Conservation (phyloP, 1,140 invertebrate genomes). For the Heliconius himera region DNA sequence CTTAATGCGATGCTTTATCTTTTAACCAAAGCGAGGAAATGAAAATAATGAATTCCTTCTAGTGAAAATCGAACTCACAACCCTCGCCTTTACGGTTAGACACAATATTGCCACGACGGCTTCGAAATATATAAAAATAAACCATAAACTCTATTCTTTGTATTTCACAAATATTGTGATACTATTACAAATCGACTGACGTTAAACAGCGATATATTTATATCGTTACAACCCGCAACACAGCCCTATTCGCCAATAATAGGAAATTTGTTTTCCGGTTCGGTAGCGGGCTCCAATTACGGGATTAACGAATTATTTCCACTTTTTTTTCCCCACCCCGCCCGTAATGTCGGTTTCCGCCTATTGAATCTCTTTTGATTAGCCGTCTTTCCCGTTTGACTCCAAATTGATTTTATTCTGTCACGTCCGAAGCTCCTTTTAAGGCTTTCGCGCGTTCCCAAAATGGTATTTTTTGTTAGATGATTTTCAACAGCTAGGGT, state of each 20-base stretch:
- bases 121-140: no score
- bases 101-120: no score
- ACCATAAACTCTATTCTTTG: no score
- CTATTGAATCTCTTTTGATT: slow-evolving; percentile 80
- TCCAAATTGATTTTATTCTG: slow-evolving; percentile 61
- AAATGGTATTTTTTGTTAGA: not conserved
- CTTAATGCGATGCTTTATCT: no score
- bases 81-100: no score
- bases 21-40: no score
- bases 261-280: slow-evolving; percentile 81
- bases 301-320: slow-evolving; percentile 81
- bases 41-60: no score
- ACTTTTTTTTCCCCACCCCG: slow-evolving; percentile 60
- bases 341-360: slow-evolving; percentile 69
- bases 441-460: slow-evolving; percentile 22
- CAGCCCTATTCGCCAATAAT: slow-evolving; percentile 72
- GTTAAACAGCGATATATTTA: not conserved
- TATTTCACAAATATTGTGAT: not conserved
- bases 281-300: slow-evolving; percentile 80
- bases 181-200: not conserved
- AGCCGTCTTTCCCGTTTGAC: slow-evolving; percentile 77
- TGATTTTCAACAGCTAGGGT: not conserved
- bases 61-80: no score
- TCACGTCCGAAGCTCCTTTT: slow-evolving; percentile 50
- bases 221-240: not conserved